phyloP scores from a whole-genome alignment of 2,888 invertebrate species.

The Geophilus truncorum region DNA sequence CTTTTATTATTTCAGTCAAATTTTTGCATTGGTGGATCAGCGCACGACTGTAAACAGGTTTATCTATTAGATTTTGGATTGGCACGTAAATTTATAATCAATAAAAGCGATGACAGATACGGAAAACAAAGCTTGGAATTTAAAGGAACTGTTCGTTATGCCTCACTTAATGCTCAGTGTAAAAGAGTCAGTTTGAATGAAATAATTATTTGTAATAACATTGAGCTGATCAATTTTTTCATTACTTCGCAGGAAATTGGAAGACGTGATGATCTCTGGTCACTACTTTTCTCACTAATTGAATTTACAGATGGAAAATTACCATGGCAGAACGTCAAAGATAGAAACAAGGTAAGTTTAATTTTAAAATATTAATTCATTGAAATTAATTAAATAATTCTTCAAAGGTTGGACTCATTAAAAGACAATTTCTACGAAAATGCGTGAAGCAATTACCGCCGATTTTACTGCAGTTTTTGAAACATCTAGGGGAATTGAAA shows the following conservation, averaged over 20 bases:
- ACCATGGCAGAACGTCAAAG: slow-evolving; percentile 97
- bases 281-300: slow-evolving; percentile 98
- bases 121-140: too few species aligned
- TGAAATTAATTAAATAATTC: neutral
- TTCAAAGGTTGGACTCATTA: slow-evolving; percentile 84
- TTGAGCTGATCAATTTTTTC: too few species aligned
- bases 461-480: slow-evolving; percentile 86
- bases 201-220: too few species aligned
- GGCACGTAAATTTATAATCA: slow-evolving; percentile 94
- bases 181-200: slow-evolving; percentile 59
- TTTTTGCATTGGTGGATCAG: slow-evolving; percentile 94
- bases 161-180: slow-evolving; percentile 97
- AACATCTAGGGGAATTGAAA: slow-evolving; percentile 85
- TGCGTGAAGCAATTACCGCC: slow-evolving; percentile 90
- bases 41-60: slow-evolving; percentile 80
- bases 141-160: slow-evolving; percentile 92
- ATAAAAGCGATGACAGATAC: slow-evolving; percentile 93
- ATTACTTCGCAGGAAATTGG: slow-evolving; percentile 81
- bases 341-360: slow-evolving; percentile 77
- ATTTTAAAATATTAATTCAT: too few species aligned
- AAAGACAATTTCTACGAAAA: slow-evolving; percentile 86
- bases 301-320: slow-evolving; percentile 98
- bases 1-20: slow-evolving; percentile 69
- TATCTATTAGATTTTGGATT: slow-evolving; percentile 99
- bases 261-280: slow-evolving; percentile 98